Evolutionary conservation across 2,113 vertebrate species (phyloP), one percentile per base, ranked within the genome.

Genomic region (Heptranchias perlo): DNA sequence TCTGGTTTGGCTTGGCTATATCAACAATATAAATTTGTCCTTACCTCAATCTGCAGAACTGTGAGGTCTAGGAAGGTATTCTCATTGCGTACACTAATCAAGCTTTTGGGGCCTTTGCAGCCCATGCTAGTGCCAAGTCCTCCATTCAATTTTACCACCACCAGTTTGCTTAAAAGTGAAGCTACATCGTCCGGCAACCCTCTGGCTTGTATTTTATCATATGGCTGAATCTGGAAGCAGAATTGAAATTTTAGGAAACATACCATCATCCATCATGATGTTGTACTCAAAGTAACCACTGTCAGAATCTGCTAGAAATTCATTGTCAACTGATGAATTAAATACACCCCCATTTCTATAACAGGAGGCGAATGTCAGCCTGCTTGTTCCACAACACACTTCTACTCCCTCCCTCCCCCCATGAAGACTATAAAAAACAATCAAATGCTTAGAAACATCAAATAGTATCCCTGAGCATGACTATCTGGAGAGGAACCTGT

Each of bases 61-160:
- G 99, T 99, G 96, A 99, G 97, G 97, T 99, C 99, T 97, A 99
- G 97, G 97, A 99, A 99, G 96, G 99, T 99, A 97, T 99, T 99
- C 97, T 99, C 99, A 0, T 98, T 99, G 95, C 99, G 98, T 96
- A 99, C 99, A 18, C 99, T 99, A 11, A 99, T 99, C 52, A 99
- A 98, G 96, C 99, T 99, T 97, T 99, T 99, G 1, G 99, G 99
- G 95, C 99, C 99, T 96, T 99, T 99, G 95, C 99, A 99, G 94
- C 99, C 99, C 99, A 99, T 99, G 97, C 99, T 99, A 95, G 99
- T 99, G 91, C 99, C 99, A 97, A 99, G 96, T 35, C 99, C 99
- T 0, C 99, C 99, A 96, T 99, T 99, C 61, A 99, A 98, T 97
- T 99, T 99, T 95, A 99, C 98, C 58, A 99, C 99, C 1, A 98